Percentiles rank a stretch among this genome's conserved stretches.
phyloP scores from a whole-genome alignment of 1,140 invertebrate species.

The Hyles euphorbiae region DNA sequence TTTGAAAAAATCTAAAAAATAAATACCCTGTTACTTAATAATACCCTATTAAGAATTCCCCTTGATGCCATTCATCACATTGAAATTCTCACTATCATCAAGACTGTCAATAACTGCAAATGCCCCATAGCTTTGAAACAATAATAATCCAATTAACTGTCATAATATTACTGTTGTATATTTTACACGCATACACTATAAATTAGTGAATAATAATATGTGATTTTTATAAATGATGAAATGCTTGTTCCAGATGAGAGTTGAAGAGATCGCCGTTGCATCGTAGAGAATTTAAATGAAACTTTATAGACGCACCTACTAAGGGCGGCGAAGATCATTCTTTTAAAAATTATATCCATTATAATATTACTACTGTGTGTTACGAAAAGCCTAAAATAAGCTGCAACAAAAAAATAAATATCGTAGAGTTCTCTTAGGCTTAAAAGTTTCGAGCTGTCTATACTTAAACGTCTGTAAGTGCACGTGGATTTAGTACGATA shows the following conservation, averaged over 20 bases:
- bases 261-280: constrained; percentile 63
- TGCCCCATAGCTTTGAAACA: too few species aligned
- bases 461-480: constrained; percentile 67
- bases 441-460: constrained; percentile 67
- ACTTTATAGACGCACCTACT: constrained; percentile 68
- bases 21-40: too few species aligned
- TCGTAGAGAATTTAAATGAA: constrained; percentile 70
- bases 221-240: background rate
- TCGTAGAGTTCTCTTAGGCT: constrained; percentile 67
- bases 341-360: constrained; percentile 65
- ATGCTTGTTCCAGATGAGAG: constrained; percentile 62
- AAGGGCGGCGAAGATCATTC: constrained; percentile 63
- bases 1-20: too few species aligned
- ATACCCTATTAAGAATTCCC: too few species aligned
- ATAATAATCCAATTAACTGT: too few species aligned
- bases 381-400: constrained; percentile 70
- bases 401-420: constrained; percentile 66
- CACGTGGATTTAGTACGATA: constrained; percentile 65
- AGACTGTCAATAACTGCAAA: too few species aligned
- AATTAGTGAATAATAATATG: too few species aligned
- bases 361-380: constrained; percentile 61
- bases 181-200: too few species aligned
- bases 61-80: too few species aligned
- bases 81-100: too few species aligned
- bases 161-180: too few species aligned